Conservation (phyloP, 2,797 vertebrate genomes). For the Limnodromus scolopaceus region DNA sequence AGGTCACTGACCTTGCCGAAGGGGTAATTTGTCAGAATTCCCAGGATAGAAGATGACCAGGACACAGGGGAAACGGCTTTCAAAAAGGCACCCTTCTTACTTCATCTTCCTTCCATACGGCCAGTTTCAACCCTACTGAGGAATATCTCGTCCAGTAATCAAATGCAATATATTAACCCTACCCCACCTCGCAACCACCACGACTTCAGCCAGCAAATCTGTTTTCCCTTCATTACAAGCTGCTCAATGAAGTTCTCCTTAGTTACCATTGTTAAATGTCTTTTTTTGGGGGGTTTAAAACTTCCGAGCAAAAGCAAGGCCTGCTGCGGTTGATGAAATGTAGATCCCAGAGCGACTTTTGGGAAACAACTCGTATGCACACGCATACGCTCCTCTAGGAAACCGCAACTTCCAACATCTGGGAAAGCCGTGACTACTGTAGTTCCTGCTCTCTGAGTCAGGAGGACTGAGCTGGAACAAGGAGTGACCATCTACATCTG, state of each 20-base stretch:
- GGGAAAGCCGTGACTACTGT: constrained; percentile 5
- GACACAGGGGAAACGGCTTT: neutral
- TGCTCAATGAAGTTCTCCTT: neutral
- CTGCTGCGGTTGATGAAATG: neutral
- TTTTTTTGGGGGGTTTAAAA: neutral
- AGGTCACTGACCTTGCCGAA: neutral
- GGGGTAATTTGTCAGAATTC: neutral
- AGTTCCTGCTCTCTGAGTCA: neutral
- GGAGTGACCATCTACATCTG: neutral
- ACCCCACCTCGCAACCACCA: neutral
- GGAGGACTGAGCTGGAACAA: neutral
- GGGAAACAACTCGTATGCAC: neutral
- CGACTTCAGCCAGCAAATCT: neutral
- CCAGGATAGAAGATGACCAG: neutral
- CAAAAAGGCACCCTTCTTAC: neutral
- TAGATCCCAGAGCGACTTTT: neutral
- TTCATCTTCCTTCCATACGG: neutral
- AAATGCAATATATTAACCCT: neutral
- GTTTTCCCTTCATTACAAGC: neutral
- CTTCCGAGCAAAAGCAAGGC: neutral
- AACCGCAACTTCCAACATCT: neutral
- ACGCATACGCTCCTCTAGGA: neutral
- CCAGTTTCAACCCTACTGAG: neutral
- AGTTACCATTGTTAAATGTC: neutral
- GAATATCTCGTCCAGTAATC: neutral